Percentiles rank a stretch among this genome's conserved stretches.
Conservation (phyloP, 2,113 vertebrate species). For the Tupaia tana region DNA sequence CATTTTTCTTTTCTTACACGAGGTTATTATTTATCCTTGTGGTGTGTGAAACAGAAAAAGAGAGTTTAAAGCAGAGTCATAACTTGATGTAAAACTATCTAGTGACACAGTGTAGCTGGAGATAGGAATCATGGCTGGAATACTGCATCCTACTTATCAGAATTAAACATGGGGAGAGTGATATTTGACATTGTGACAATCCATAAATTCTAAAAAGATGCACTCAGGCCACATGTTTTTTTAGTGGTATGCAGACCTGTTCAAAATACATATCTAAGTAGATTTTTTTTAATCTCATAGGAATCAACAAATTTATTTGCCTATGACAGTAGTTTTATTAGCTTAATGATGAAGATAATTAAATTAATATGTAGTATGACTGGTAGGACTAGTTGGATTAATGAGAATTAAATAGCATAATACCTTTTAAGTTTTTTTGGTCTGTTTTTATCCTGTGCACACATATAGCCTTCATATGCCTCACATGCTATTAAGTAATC, state of each 20-base stretch:
- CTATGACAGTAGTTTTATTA: not conserved
- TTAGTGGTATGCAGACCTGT: not conserved
- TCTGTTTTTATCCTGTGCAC: not conserved
- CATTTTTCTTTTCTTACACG: slow-evolving; percentile 66
- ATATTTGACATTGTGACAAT: slow-evolving; percentile 43
- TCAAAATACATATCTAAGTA: slow-evolving; percentile 22
- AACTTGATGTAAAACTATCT: slow-evolving; percentile 45
- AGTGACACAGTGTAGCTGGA: slow-evolving; percentile 48
- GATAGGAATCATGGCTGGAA: slow-evolving; percentile 51
- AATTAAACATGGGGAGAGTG: slow-evolving; percentile 62
- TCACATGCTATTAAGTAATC: not conserved
- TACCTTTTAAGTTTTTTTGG: not conserved
- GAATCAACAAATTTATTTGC: slow-evolving; percentile 34
- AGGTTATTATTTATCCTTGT: slow-evolving; percentile 68
- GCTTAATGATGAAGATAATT: not conserved
- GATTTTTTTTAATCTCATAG: not conserved
- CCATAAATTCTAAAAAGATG: slow-evolving; percentile 56
- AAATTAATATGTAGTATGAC: not conserved
- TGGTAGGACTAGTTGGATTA: not conserved
- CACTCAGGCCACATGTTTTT: not conserved
- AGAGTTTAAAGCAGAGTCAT: slow-evolving; percentile 48
- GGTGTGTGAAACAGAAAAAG: slow-evolving; percentile 53
- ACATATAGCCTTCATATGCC: not conserved
- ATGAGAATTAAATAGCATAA: slow-evolving; percentile 30
- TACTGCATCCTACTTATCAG: slow-evolving; percentile 58